Percentiles rank a stretch among this genome's conserved stretches.
Conservation (phyloP, 2,113 vertebrate species). For the Rhodinocichla rosea region DNA sequence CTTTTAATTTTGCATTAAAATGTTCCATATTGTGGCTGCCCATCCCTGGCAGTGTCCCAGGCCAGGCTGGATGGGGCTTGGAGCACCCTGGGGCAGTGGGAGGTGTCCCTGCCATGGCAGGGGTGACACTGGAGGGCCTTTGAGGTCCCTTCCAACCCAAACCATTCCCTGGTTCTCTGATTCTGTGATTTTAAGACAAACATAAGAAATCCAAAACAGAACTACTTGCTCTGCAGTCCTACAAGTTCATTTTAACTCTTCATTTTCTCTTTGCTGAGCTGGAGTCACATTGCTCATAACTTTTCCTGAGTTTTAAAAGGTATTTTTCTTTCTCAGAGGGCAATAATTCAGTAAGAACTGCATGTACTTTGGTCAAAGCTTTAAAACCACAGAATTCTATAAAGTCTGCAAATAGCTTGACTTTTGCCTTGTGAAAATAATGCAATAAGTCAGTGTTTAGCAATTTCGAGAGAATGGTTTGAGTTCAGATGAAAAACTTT, state of each 20-base stretch:
- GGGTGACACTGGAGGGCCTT: accelerated
- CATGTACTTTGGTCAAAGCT: not conserved
- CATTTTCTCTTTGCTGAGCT: not conserved
- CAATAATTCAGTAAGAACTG: not conserved
- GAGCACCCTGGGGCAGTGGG: not conserved
- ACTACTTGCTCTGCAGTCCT: not conserved
- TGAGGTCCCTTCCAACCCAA: not conserved
- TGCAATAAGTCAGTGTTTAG: not conserved
- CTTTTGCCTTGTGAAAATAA: not conserved
- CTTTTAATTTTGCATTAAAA: not conserved
- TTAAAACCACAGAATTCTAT: constrained; percentile 14
- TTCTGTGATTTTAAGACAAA: not conserved
- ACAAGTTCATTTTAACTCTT: not conserved
- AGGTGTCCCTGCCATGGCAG: not conserved
- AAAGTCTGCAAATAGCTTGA: not conserved
- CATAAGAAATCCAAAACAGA: not conserved
- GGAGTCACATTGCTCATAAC: not conserved
- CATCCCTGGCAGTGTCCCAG: not conserved
- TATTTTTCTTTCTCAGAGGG: not conserved
- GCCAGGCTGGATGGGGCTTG: accelerated
- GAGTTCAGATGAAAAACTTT: not conserved
- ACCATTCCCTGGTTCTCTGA: not conserved
- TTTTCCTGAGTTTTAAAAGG: not conserved
- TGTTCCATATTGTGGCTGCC: not conserved
- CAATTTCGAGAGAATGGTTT: not conserved